A percentile compares a stretch with the other conserved stretches of the same genome.
These are phyloP conservation scores for Tragelaphus imberbis DNA, from an alignment of 2,113 vertebrate genomes.

Conservation along the genomic window DNA sequence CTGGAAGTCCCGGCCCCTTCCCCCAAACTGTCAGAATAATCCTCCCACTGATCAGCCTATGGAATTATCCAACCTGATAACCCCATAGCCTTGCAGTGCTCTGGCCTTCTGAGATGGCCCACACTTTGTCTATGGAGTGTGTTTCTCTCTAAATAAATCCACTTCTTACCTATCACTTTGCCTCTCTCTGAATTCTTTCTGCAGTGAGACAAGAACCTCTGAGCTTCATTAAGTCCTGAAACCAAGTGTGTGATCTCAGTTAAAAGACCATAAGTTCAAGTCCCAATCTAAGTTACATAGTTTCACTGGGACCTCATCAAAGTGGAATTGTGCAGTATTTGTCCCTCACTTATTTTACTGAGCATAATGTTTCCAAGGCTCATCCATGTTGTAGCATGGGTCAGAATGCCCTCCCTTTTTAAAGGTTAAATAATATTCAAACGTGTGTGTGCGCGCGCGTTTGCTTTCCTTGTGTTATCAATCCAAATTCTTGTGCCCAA, in stretches of 20 bases:
- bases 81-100: not conserved
- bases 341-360: not conserved
- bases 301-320: not conserved
- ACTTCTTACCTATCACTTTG: not conserved
- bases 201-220: not conserved
- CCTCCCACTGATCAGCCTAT: not conserved
- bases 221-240: not conserved
- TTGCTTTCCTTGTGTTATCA: not conserved
- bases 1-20: not conserved
- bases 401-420: not conserved
- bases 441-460: accelerated
- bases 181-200: not conserved
- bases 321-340: too few relatives aligned
- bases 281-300: not conserved
- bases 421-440: not conserved
- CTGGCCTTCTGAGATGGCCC: not conserved
- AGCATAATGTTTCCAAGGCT: too few relatives aligned
- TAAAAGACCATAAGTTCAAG: not conserved
- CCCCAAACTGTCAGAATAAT: not conserved
- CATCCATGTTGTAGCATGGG: accelerated
- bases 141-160: not conserved
- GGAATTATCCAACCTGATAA: not conserved
- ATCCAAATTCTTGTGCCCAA: not conserved
- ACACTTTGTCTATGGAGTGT: not conserved
- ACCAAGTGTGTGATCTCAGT: not conserved